Evolutionary conservation across 2,797 vertebrate genomes (phyloP), one percentile per base, ranked within the genome.

Genomic region (Pteropus rufus): DNA sequence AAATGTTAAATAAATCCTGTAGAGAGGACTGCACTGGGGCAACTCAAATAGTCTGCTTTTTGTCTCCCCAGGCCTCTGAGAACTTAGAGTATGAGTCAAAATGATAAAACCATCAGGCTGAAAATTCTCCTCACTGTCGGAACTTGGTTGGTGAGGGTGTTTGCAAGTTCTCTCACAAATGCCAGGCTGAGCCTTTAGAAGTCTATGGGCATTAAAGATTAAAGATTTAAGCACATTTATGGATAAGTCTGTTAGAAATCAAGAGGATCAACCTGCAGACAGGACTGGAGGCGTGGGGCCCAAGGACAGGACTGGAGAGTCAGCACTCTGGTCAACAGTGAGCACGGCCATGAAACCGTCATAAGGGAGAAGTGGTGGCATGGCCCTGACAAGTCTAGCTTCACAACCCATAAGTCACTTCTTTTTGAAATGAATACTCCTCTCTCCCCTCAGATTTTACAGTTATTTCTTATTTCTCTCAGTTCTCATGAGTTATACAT

Each of bases 101-200:
- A 18, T 81, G 39, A 92, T 69, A 23, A 46, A 76, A 81, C 1
- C 26, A 24, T 15, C 60, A 44, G 79, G 75, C 23, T 95, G 44
- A 94, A 95, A 46, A 73, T 56, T 9, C 7, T 72, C 36, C 67
- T 72, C 19, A 46, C 23, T 46, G 31, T 36, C 46, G 44, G 44
- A 29, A 76, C 19, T 56, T 60, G 24, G 7, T 46, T 39, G 44
- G 36, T 58, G 15, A 34, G 24, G 36, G 19, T 39, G 23, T 90
- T 93, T 87, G 23, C 26, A 96, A n/a, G 3, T 88, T 95, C 19
- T 88, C 69, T 34, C 31, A n/a, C 58, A 92, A 90, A 83, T 34
- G 39, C 10, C 1, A 91, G 26, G 9, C 15, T 73, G 34, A 36
- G 1, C 26, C 10, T 44, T 91, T 49, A 84, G 36, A 77, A 79